phyloP scores from a whole-genome alignment of 2,113 vertebrate genomes.

The Coryphaenoides rupestris region DNA sequence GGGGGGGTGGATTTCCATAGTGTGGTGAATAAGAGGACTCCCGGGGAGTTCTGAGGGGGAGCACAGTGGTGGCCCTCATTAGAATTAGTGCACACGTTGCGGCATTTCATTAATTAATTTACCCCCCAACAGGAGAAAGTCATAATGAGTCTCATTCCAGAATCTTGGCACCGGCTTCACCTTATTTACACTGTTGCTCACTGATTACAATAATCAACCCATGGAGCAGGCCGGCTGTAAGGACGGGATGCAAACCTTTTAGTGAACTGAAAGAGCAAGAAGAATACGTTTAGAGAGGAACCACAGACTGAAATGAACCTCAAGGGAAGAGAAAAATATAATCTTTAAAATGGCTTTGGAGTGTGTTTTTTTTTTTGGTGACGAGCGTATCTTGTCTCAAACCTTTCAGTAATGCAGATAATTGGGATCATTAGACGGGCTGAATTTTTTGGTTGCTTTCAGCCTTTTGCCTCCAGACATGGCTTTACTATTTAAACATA shows the following conservation, averaged over 20 bases:
- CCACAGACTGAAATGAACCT: background rate
- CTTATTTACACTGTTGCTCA: conserved; percentile 42
- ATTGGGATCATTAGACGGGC: background rate
- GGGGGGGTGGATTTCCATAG: conserved; percentile 29
- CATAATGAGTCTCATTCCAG: conserved; percentile 57
- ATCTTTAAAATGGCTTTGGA: background rate
- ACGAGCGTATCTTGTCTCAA: background rate
- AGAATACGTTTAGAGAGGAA: background rate
- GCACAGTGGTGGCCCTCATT: conserved; percentile 63
- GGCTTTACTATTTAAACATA: background rate
- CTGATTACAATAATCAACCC: conserved; percentile 51
- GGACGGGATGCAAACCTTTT: conserved; percentile 12
- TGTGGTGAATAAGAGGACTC: conserved; percentile 8
- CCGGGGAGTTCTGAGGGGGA: background rate
- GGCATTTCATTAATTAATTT: conserved; percentile 69
- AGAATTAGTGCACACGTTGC: conserved; percentile 47
- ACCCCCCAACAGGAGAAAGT: conserved; percentile 61
- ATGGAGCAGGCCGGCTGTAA: conserved; percentile 30
- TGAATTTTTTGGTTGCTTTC: background rate
- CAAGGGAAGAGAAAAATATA: background rate
- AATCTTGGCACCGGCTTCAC: conserved; percentile 42
- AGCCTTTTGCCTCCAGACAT: background rate
- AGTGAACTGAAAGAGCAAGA: background rate
- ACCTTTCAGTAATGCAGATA: background rate
- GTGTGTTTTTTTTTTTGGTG: background rate